Base-by-base conservation (phyloP, 2,888 invertebrate genomes). In the Pantelozetes paolii region DNA sequence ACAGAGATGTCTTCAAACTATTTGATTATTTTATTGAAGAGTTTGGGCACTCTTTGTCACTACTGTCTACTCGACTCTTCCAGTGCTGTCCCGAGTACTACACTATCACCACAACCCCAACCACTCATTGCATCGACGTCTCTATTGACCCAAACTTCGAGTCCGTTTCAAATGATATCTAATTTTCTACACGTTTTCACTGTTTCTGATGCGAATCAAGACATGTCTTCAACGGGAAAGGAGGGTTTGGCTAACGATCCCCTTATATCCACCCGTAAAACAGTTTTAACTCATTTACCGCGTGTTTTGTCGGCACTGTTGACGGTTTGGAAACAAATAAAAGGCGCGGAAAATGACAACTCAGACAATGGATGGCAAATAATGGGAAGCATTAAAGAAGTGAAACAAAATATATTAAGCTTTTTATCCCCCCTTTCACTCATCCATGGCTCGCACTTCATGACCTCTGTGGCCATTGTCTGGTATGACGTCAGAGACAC, bases 351-450 rank as follows among this genome's bases (percentile, higher is more conserved):
- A 59, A 71, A 75, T 9, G 48, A 30, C 2, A 5, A 9, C 40
- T 26, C 30, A n/a, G 72, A 72, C 62, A 32, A 36, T 28, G 73
- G 75, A 5, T 80, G 80, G 71, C 80, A 82, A 77, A 81, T 81
- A 28, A 81, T 83, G 78, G 83, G 83, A 9, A 78, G 79, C n/a
- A 82, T 85, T 81, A 83, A 85, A 84, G 86, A 86, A 77, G 88
- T 92, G 15, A 88, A 89, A 76, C 89, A 90, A 78, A 89, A 90
- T 79, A 84, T 94, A 69, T 83, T 93, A 78, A 91, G 91, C 81
- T 88, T 93, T 78, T 82, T 94, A 5, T 91, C 91, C 79, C 93
- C 93, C 0, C 88, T 94, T 71, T 90, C 91, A 9, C 86, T 90
- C 73, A 89, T 91, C 80, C 91, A 93, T 81, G 89, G 91, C 15